A percentile compares a stretch with the other conserved stretches of the same genome.
Evolutionary conservation across 2,888 invertebrate species (phyloP).

Genomic region (Drosophila paranaensis): DNA sequence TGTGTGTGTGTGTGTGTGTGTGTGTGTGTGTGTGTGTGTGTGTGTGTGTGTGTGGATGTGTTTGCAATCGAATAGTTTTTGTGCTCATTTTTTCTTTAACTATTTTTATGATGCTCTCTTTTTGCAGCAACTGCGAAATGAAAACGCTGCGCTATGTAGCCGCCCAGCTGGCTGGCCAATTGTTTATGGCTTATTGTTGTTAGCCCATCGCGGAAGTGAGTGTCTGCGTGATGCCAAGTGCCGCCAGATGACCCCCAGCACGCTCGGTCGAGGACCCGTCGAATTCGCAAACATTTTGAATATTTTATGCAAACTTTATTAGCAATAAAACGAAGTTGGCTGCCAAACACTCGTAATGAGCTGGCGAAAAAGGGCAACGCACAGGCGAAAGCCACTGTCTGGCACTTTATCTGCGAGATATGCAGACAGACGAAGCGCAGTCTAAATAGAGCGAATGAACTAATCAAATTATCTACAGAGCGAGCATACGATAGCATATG

Average conservation of each 20-base stretch:
- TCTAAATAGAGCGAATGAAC: not conserved
- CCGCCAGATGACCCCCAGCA: conserved; percentile 14
- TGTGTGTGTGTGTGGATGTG: conserved; percentile 25
- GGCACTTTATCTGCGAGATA: not conserved
- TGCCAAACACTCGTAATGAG: conserved; percentile 58
- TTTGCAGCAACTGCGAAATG: conserved; percentile 28
- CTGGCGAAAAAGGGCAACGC: conserved; percentile 20
- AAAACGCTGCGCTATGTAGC: conserved; percentile 32
- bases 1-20: conserved; percentile 32
- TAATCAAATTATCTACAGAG: not conserved
- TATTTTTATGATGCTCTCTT: conserved; percentile 6
- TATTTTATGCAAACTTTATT: conserved; percentile 63
- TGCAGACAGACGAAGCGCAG: not conserved
- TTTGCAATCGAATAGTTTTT: conserved; percentile 9
- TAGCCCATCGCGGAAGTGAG: conserved; percentile 17
- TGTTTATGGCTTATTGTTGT: conserved; percentile 64
- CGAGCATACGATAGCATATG: not conserved
- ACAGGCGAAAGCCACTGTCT: not conserved
- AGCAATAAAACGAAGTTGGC: conserved; percentile 54
- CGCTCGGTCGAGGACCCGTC: conserved; percentile 12
- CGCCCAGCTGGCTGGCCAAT: conserved; percentile 48
- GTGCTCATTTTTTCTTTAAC: conserved; percentile 1
- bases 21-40: conserved; percentile 27
- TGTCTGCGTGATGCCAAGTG: conserved; percentile 18
- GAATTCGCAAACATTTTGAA: conserved; percentile 52